A percentile compares a stretch with the other conserved stretches of the same genome.
phyloP scores from a whole-genome alignment of 2,888 invertebrate species.

The Parascotia fuliginaria region DNA sequence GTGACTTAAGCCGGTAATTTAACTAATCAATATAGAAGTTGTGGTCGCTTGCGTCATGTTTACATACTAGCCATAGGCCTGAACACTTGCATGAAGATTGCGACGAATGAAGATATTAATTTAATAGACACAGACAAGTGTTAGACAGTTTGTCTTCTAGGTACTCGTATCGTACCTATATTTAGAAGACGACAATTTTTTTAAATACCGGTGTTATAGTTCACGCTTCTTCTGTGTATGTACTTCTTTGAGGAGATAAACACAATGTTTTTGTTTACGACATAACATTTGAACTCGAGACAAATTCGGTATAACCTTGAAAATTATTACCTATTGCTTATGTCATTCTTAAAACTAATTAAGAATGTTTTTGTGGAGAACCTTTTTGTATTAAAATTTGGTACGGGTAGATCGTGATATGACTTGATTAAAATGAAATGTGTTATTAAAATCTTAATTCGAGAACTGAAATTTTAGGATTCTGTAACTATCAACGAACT shows the following conservation, averaged over 20 bases:
- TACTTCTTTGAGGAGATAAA: neutral
- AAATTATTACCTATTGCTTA: constrained; percentile 20
- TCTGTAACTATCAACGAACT: too few relatives aligned
- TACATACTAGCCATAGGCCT: constrained; percentile 60
- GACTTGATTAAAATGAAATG: constrained; percentile 10
- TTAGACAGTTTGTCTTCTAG: too few relatives aligned
- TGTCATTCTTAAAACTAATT: constrained; percentile 21
- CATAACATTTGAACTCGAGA: constrained; percentile 22
- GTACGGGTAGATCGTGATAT: constrained; percentile 16
- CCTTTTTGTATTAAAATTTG: constrained; percentile 17
- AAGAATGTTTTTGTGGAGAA: constrained; percentile 16
- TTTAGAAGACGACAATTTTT: too few relatives aligned
- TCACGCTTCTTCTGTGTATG: too few relatives aligned
- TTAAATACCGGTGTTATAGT: too few relatives aligned
- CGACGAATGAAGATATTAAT: constrained; percentile 47
- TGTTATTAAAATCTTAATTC: constrained; percentile 17
- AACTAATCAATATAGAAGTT: constrained; percentile 77
- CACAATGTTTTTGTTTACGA: neutral
- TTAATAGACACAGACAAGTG: too few relatives aligned
- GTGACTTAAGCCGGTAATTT: constrained; percentile 72
- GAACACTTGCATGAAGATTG: constrained; percentile 57
- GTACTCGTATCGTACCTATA: too few relatives aligned
- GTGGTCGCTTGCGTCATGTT: constrained; percentile 73
- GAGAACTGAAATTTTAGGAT: neutral
- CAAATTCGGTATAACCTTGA: constrained; percentile 38